These are phyloP conservation scores for Odontocolon sp. DNA, from an alignment of 2,888 invertebrate species.

Conservation along the genomic window DNA sequence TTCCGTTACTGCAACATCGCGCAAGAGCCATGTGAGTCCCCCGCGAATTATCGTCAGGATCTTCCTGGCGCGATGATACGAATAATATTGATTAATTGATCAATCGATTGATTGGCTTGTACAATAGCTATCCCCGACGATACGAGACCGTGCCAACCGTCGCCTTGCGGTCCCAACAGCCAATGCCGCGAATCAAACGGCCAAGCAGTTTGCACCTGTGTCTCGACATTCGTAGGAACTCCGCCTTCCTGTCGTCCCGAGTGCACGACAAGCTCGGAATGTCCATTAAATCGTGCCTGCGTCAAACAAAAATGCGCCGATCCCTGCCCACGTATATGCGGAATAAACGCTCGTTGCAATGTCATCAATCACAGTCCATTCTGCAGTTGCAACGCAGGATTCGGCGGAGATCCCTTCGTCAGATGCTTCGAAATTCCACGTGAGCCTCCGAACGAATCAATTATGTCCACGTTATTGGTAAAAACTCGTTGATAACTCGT, in stretches of 20 bases:
- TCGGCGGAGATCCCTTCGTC: slow-evolving; percentile 90
- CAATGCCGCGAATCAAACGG: slow-evolving; percentile 81
- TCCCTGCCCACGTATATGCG: slow-evolving; percentile 81
- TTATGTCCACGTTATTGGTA: background rate
- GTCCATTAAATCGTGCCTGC: slow-evolving; percentile 84
- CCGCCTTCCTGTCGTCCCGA: slow-evolving; percentile 84
- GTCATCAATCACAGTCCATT: slow-evolving; percentile 82
- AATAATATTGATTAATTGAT: too few species aligned
- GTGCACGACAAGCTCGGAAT: slow-evolving; percentile 80
- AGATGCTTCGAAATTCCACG: slow-evolving; percentile 85
- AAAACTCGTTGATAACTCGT: too few species aligned
- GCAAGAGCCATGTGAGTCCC: slow-evolving; percentile 76
- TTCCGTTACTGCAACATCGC: slow-evolving; percentile 81
- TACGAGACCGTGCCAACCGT: slow-evolving; percentile 73
- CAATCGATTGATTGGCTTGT: too few species aligned
- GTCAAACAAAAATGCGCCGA: slow-evolving; percentile 80
- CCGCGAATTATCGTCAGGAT: too few species aligned
- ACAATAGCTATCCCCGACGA: slow-evolving; percentile 78
- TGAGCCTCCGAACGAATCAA: slow-evolving; percentile 53
- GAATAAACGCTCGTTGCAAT: slow-evolving; percentile 80
- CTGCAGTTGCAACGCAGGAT: slow-evolving; percentile 80
- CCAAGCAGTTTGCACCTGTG: slow-evolving; percentile 91
- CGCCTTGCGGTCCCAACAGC: slow-evolving; percentile 81
- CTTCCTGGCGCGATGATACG: too few species aligned
- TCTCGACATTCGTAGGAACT: slow-evolving; percentile 86